phyloP scores from a whole-genome alignment of 2,888 invertebrate genomes.

The Limnephilus lunatus region DNA sequence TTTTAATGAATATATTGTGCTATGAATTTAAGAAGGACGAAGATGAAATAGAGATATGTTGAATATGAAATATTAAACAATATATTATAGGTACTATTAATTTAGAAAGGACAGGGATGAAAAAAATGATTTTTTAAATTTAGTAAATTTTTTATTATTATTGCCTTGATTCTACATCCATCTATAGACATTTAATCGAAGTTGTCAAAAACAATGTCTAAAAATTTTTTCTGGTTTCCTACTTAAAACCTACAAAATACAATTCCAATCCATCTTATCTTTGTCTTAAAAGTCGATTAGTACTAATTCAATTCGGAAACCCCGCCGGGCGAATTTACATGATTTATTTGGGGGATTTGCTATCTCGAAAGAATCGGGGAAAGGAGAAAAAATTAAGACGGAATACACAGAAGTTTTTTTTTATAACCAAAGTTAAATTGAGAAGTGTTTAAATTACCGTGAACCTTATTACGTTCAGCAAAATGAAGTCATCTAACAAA shows the following conservation, averaged over 20 bases:
- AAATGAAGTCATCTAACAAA: neutral
- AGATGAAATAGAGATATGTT: no score
- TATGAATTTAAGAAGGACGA: no score
- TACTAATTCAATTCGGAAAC: neutral
- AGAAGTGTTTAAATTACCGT: neutral
- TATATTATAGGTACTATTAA: no score
- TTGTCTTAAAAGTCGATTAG: neutral
- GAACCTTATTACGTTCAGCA: neutral
- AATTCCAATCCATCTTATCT: neutral
- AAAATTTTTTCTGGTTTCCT: neutral
- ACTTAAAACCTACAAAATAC: neutral
- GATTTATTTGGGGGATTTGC: neutral
- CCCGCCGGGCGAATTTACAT: neutral
- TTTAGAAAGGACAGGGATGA: no score
- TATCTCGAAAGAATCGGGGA: neutral
- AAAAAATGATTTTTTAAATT: no score
- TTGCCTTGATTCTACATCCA: no score
- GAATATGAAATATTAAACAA: no score
- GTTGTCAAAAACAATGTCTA: neutral
- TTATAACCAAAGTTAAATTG: constrained; percentile 2
- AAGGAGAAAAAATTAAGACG: neutral
- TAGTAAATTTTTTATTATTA: no score
- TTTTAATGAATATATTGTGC: no score
- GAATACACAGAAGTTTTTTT: neutral
- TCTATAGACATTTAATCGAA: no score